A percentile compares a stretch with the other conserved stretches of the same genome.
Evolutionary conservation across 1,140 invertebrate genomes (phyloP).

Genomic region (honey bee (Apis mellifera)): DNA sequence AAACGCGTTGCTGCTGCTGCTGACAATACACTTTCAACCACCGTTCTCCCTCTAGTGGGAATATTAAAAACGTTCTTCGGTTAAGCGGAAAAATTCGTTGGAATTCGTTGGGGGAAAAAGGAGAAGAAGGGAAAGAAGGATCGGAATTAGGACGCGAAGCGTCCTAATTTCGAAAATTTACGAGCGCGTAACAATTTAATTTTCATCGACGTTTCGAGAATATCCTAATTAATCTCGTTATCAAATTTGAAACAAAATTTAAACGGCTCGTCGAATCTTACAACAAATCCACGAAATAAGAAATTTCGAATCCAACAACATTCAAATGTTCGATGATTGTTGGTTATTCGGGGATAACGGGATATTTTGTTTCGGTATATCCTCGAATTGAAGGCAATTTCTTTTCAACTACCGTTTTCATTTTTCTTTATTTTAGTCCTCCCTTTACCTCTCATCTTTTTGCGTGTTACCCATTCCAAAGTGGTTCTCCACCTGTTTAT

Average conservation of each 20-base stretch:
- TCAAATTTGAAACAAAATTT: too few species aligned
- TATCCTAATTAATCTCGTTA: too few species aligned
- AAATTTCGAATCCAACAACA: too few species aligned
- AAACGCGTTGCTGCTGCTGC: neutral
- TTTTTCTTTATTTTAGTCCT: slow-evolving; percentile 15
- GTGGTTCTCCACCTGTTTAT: slow-evolving; percentile 44
- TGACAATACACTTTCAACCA: neutral
- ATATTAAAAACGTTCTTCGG: slow-evolving; percentile 1
- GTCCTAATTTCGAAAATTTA: too few species aligned
- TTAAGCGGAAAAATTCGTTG: neutral
- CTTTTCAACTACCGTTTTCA: slow-evolving; percentile 35
- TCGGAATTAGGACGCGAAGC: neutral
- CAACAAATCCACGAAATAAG: too few species aligned
- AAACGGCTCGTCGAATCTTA: too few species aligned
- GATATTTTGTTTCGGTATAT: neutral
- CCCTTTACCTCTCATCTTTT: neutral
- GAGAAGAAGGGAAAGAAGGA: neutral
- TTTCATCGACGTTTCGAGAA: too few species aligned
- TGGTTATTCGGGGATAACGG: neutral
- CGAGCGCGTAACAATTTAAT: too few species aligned
- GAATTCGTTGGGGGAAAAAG: too few species aligned
- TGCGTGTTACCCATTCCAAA: slow-evolving; percentile 28
- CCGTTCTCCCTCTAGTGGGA: neutral
- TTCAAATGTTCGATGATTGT: neutral
- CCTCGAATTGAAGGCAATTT: slow-evolving; percentile 25